These are phyloP conservation scores for Bufo bufo DNA, from an alignment of 2,113 vertebrate genomes.

Conservation along the genomic window DNA sequence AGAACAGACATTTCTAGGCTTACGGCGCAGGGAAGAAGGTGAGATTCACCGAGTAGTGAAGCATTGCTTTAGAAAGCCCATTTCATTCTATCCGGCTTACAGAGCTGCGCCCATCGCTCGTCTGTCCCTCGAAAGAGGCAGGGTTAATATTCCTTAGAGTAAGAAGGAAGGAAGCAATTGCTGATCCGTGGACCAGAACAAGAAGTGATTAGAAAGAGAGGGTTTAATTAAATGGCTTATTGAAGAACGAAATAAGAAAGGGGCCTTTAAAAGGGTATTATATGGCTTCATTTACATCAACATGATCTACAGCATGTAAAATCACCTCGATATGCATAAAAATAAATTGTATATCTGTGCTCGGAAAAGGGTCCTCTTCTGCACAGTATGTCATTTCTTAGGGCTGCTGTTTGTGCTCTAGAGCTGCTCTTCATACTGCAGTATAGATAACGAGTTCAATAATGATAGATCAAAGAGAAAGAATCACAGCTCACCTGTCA, in stretches of 20 bases:
- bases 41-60: not conserved
- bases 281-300: slow-evolving; percentile 19
- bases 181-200: slow-evolving; percentile 56
- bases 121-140: not conserved
- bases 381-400: not conserved
- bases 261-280: slow-evolving; percentile 4
- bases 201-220: slow-evolving; percentile 56
- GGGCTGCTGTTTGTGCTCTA: not conserved
- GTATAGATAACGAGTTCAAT: not conserved
- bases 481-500: no score
- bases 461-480: no score
- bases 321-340: not conserved
- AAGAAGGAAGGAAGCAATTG: slow-evolving; percentile 56
- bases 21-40: not conserved
- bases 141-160: slow-evolving; percentile 40
- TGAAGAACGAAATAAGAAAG: slow-evolving; percentile 49
- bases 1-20: slow-evolving; percentile 8
- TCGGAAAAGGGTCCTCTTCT: not conserved
- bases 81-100: not conserved
- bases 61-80: not conserved
- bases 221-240: slow-evolving; percentile 58
- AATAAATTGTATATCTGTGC: not conserved
- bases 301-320: not conserved
- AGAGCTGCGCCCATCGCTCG: not conserved
- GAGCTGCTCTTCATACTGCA: not conserved